phyloP scores from a whole-genome alignment of 1,140 invertebrate genomes.

The Doryteuthis pealeii region DNA sequence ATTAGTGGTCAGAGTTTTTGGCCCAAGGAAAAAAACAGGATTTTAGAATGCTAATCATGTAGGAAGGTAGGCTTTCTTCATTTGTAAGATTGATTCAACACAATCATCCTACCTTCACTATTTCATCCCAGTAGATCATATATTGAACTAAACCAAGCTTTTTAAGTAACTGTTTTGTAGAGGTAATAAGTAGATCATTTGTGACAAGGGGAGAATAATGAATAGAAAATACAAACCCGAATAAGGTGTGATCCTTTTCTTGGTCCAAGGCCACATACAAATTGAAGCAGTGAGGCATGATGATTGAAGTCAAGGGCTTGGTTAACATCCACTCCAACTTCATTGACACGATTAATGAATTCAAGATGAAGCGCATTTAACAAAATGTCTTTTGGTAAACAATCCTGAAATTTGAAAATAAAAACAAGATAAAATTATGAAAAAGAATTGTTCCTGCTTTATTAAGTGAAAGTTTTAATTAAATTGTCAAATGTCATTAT shows the following conservation, averaged over 20 bases:
- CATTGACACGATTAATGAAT: constrained; percentile 91
- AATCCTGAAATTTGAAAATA: constrained; percentile 67
- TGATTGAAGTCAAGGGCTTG: constrained; percentile 84
- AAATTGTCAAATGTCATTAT: too few species aligned
- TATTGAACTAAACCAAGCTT: too few species aligned
- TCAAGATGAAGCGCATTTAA: constrained; percentile 83
- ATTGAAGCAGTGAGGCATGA: constrained; percentile 86
- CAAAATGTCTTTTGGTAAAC: constrained; percentile 81
- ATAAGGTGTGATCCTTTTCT: constrained; percentile 89
- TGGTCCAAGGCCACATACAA: constrained; percentile 95
- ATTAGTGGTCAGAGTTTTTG: too few species aligned
- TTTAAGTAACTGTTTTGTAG: too few species aligned
- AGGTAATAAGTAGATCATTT: too few species aligned
- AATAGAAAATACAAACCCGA: constrained; percentile 41
- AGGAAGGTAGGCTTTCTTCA: too few species aligned
- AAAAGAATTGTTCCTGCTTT: not conserved
- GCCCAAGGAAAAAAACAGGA: too few species aligned
- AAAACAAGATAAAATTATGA: not conserved
- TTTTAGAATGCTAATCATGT: too few species aligned
- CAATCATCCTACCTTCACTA: too few species aligned
- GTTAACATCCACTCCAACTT: constrained; percentile 99
- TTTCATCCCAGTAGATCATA: too few species aligned
- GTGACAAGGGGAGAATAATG: too few species aligned
- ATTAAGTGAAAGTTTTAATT: not conserved
- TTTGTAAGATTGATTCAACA: too few species aligned